Conservation (phyloP, 2,888 invertebrate genomes). For the Sympetrum striolatum region DNA sequence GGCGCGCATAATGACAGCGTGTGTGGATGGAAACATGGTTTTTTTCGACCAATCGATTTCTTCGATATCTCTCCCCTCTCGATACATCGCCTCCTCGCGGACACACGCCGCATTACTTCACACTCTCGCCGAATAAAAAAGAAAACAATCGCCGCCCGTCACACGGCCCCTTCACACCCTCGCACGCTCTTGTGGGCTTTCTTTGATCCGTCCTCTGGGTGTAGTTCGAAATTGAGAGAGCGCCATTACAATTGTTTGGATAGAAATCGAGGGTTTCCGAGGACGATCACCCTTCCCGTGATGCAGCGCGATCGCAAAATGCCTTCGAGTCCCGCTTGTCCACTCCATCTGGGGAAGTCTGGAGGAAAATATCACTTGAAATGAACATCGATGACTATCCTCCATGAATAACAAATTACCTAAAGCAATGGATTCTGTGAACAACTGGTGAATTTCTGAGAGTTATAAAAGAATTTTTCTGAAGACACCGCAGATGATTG, state of each 20-base stretch:
- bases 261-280: not conserved
- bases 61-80: not conserved
- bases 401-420: no score
- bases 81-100: not conserved
- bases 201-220: not conserved
- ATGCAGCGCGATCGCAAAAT: not conserved
- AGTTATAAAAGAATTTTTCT: no score
- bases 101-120: constrained; percentile 7
- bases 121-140: constrained; percentile 14
- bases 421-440: no score
- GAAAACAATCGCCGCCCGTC: constrained; percentile 6
- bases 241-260: not conserved
- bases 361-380: no score
- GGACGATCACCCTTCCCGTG: not conserved
- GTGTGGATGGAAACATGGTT: not conserved
- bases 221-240: not conserved
- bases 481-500: no score
- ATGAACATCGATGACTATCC: no score
- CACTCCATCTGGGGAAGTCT: not conserved
- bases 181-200: not conserved
- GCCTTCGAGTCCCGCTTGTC: not conserved
- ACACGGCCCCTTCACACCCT: not conserved
- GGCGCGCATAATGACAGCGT: not conserved
- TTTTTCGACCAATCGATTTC: constrained; percentile 16
- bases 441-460: no score